These are phyloP conservation scores for Ptilonorhynchus violaceus DNA, from an alignment of 2,113 vertebrate genomes.

Conservation along the genomic window DNA sequence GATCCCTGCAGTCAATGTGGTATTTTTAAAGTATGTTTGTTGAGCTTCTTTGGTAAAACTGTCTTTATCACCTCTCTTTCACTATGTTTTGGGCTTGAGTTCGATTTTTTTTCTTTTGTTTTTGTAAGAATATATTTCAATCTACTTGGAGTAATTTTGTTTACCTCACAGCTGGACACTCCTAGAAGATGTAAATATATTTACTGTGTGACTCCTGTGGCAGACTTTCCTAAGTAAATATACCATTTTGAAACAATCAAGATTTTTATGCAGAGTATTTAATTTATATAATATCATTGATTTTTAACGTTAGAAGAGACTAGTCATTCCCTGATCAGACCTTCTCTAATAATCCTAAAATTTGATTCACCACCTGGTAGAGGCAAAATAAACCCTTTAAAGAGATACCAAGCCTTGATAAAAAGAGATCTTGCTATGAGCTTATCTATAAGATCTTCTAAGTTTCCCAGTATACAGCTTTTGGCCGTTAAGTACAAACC, in stretches of 20 bases:
- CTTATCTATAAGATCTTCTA: background rate
- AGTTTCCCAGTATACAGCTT: background rate
- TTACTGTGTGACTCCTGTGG: background rate
- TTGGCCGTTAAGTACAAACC: background rate
- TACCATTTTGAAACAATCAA: background rate
- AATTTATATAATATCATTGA: background rate
- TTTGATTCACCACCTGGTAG: background rate
- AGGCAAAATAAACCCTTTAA: background rate
- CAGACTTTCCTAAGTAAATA: background rate
- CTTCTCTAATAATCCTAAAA: background rate
- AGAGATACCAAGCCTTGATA: background rate
- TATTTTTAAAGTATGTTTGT: background rate
- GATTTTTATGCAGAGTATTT: background rate
- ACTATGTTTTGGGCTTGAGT: background rate
- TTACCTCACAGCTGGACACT: background rate
- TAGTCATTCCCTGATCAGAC: background rate
- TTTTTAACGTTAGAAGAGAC: background rate
- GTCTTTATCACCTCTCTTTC: background rate
- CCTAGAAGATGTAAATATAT: background rate
- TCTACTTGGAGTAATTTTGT: background rate
- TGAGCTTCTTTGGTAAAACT: background rate
- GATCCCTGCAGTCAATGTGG: background rate
- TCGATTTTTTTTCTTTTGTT: background rate
- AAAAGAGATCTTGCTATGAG: background rate
- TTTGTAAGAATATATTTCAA: background rate